Percentiles rank a stretch among this genome's conserved stretches.
Evolutionary conservation across 2,797 vertebrate species (phyloP).

Genomic region (Onychomys arenicola): DNA sequence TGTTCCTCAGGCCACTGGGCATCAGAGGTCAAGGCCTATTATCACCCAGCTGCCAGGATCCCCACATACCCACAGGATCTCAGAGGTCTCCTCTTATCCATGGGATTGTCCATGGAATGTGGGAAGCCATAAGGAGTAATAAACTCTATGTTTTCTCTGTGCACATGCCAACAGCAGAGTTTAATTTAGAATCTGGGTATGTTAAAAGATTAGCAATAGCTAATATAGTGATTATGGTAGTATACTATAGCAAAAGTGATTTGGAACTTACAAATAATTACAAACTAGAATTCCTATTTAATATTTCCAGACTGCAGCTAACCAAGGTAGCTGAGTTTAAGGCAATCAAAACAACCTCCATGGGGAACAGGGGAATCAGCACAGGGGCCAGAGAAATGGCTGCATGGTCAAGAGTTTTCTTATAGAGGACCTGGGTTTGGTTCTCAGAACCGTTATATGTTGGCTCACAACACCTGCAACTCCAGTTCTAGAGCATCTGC

Average conservation of each 20-base stretch:
- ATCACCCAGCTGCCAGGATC: too few relatives aligned
- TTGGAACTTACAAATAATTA: neutral
- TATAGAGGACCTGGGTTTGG: neutral
- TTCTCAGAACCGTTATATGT: neutral
- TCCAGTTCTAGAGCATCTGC: neutral
- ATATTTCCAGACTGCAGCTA: neutral
- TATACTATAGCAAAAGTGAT: neutral
- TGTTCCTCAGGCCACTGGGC: fast-evolving
- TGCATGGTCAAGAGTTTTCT: neutral
- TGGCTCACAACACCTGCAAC: neutral
- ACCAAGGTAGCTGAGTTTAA: neutral
- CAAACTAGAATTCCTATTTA: neutral
- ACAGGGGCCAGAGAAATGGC: neutral
- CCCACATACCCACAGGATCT: neutral
- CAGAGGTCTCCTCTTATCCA: neutral
- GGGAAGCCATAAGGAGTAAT: neutral
- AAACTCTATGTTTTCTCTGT: neutral
- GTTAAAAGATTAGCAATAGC: neutral
- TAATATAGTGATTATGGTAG: neutral
- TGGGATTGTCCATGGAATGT: too few relatives aligned
- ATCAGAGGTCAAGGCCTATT: fast-evolving
- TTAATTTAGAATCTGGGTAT: neutral
- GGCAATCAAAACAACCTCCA: neutral
- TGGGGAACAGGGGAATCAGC: neutral
- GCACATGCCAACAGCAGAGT: neutral